These are phyloP conservation scores for Patiria pectinifera DNA, from an alignment of 53 echinoderm and acorn worm species.

Conservation along the genomic window DNA sequence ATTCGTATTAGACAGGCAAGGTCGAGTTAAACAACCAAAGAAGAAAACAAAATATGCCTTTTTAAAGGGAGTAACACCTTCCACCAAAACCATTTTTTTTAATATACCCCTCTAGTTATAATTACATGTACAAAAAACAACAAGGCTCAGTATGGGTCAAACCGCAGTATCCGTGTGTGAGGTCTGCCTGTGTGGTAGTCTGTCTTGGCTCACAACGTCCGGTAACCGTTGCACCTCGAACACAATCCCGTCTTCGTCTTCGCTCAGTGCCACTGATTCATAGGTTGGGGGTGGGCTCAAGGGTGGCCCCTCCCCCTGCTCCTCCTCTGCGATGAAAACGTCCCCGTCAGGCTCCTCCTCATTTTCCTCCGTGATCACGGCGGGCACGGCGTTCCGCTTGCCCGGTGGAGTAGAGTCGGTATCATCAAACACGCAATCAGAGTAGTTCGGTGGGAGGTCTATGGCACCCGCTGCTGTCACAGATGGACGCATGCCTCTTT, in stretches of 20 bases:
- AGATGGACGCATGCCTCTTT: constrained; percentile 77
- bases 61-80: too few relatives aligned
- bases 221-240: constrained; percentile 28
- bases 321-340: constrained; percentile 4
- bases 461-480: constrained; percentile 63
- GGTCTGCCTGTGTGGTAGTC: background rate
- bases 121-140: background rate
- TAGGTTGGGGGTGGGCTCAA: constrained; percentile 84
- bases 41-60: background rate
- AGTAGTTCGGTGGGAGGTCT: constrained; percentile 87
- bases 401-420: background rate
- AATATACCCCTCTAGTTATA: too few relatives aligned
- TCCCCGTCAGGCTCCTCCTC: constrained; percentile 42
- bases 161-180: background rate
- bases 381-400: constrained; percentile 23
- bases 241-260: constrained; percentile 69
- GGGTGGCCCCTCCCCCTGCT: constrained; percentile 44
- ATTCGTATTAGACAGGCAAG: background rate
- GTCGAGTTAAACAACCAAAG: background rate
- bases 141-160: background rate
- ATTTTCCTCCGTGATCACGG: constrained; percentile 39
- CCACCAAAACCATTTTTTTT: too few relatives aligned
- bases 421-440: constrained; percentile 61
- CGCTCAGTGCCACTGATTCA: constrained; percentile 70
- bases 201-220: constrained; percentile 10